Conservation (phyloP, 2,113 vertebrate genomes). For the Corythoichthys intestinalis region DNA sequence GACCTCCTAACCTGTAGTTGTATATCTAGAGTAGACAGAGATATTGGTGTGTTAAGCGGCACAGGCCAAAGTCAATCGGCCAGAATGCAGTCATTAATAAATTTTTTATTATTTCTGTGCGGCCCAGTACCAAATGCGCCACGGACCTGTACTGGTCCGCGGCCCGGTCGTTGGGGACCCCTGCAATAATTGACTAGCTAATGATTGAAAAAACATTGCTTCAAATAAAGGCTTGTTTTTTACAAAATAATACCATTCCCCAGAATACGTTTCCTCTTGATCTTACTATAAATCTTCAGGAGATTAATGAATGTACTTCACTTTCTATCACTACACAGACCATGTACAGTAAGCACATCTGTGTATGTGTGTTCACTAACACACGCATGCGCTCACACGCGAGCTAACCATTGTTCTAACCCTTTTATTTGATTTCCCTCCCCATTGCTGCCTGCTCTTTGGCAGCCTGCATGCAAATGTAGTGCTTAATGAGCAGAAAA, state of each 20-base stretch:
- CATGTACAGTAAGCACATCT: slow-evolving; percentile 17
- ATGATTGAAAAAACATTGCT: not conserved
- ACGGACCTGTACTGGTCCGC: no score
- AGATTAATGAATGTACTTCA: slow-evolving; percentile 38
- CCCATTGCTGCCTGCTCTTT: slow-evolving; percentile 63
- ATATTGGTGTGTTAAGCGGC: no score
- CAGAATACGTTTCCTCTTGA: slow-evolving; percentile 27
- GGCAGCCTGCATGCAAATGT: slow-evolving; percentile 74
- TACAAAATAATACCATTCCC: slow-evolving; percentile 3
- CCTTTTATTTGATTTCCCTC: slow-evolving; percentile 72
- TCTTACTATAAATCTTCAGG: slow-evolving; percentile 34
- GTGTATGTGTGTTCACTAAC: slow-evolving; percentile 1
- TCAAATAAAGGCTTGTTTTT: slow-evolving; percentile 18
- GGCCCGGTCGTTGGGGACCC: no score
- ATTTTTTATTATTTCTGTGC: no score
- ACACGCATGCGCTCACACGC: slow-evolving; percentile 31
- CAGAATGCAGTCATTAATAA: no score
- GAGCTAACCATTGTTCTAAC: slow-evolving; percentile 73
- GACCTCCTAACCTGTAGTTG: no score
- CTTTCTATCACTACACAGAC: slow-evolving; percentile 34
- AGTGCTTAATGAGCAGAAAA: slow-evolving; percentile 73
- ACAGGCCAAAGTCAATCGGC: no score
- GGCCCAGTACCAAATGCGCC: no score
- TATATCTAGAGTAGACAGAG: no score
- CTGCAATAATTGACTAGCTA: not conserved